phyloP scores from a whole-genome alignment of 2,113 vertebrate genomes.

The Gasterosteus nipponicus region DNA sequence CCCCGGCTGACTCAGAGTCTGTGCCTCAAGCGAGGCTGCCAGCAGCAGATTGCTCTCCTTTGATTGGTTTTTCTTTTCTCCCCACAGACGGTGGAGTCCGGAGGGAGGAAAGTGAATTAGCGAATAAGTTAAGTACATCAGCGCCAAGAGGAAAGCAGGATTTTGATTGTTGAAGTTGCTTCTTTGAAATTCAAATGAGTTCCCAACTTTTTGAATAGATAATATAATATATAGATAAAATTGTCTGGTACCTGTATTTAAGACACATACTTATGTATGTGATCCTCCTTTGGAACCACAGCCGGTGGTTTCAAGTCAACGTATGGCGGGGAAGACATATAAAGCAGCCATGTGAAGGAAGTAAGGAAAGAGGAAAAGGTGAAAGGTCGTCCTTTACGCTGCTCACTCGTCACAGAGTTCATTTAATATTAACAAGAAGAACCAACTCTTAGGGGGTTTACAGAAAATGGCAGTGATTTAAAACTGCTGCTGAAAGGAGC shows the following conservation, averaged over 20 bases:
- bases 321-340: constrained; percentile 5
- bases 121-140: constrained; percentile 18
- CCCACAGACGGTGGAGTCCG: neutral
- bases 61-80: constrained; percentile 36
- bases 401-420: neutral
- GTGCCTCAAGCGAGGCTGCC: neutral
- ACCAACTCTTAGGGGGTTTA: neutral
- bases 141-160: neutral
- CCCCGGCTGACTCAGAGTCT: neutral
- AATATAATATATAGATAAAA: neutral
- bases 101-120: constrained; percentile 41
- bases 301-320: constrained; percentile 6
- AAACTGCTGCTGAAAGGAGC: neutral
- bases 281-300: constrained; percentile 16
- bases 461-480: constrained; percentile 22
- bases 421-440: constrained; percentile 15
- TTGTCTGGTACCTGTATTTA: neutral
- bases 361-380: neutral
- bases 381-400: neutral
- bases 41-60: constrained; percentile 42
- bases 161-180: neutral
- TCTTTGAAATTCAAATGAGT: neutral
- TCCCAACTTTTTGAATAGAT: neutral
- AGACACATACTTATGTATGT: neutral
- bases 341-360: neutral